Base-by-base conservation (phyloP, 2,888 invertebrate genomes). In the Caradrina clavipalpis region DNA sequence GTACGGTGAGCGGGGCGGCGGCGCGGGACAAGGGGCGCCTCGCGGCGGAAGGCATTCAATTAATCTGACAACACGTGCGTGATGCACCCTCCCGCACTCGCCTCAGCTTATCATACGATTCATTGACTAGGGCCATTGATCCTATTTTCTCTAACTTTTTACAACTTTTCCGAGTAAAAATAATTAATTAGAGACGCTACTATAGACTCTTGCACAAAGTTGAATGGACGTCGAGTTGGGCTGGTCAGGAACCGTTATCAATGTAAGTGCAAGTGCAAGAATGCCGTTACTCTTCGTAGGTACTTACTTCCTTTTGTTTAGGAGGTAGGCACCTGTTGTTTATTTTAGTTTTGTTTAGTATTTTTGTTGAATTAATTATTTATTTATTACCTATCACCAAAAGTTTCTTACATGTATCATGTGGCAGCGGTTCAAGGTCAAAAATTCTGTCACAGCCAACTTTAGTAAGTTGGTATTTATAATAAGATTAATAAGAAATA, bases 31-130 rank as follows among this genome's bases (percentile, higher is more conserved):
- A 85, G 75, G 82, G 78, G 77, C 72, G 77, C 78, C 82, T 81
- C 61, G 81, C 74, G 77, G 81, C 81, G 86, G 89, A 85, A 90
- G 90, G 90, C 90, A 92, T 93, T 92, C 93, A 94, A 94, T 95
- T 95, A 94, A 92, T 91, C 91, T 86, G 90, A 86, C 91, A 93
- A 93, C 94, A 95, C 95, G 94, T 94, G 95, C 93, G 93, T 92
- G 89, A 91, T 93, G 92, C 92, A 90, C 91, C 90, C 90, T 89
- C 86, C 78, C 86, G 78, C 80, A 79, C 82, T 82, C 78, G 83
- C 87, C 87, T 84, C 85, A 88, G 88, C 86, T 84, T 87, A 91
- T 91, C 90, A 92, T 88, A 85, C 90, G 89, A 90, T 91, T 91
- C 91, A 93, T 90, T 91, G 90, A 90, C 81, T 88, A 86, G 82